A percentile compares a stretch with the other conserved stretches of the same genome.
Conservation (phyloP, 2,888 invertebrate species). For the Acholoe squamosa region DNA sequence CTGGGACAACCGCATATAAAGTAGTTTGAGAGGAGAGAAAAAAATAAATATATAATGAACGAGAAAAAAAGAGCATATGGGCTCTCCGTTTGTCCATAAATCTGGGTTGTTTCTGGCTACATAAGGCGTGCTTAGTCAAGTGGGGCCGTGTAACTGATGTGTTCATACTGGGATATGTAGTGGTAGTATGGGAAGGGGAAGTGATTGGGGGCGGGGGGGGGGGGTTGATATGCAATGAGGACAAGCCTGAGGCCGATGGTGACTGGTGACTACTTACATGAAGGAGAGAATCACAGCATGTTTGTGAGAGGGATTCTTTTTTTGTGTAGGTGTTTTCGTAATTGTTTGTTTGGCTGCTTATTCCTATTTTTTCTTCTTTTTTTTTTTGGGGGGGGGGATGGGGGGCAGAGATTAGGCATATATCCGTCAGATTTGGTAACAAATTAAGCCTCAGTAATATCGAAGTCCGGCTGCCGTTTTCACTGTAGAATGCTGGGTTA, state of each 20-base stretch:
- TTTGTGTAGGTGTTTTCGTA: background rate
- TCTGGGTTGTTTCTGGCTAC: background rate
- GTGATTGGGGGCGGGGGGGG: too few species aligned
- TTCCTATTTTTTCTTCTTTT: background rate
- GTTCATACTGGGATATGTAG: conserved; percentile 2
- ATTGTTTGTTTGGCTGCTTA: background rate
- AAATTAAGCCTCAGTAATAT: too few species aligned
- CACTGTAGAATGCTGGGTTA: too few species aligned
- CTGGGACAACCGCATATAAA: background rate
- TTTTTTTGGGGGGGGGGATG: too few species aligned
- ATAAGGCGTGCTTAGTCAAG: conserved; percentile 7
- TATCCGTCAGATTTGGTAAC: too few species aligned
- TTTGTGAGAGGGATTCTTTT: too few species aligned
- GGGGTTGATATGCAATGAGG: too few species aligned
- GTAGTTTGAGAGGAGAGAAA: background rate
- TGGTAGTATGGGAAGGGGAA: background rate
- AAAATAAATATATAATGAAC: background rate
- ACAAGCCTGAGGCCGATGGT: too few species aligned
- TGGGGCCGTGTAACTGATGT: background rate
- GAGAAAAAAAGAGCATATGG: background rate
- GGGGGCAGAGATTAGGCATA: too few species aligned
- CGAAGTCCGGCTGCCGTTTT: too few species aligned
- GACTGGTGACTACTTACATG: too few species aligned
- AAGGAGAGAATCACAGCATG: too few species aligned
- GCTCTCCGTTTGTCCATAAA: background rate